Base-by-base conservation (phyloP, 2,797 vertebrate genomes). In the Poliocrania exsul region DNA sequence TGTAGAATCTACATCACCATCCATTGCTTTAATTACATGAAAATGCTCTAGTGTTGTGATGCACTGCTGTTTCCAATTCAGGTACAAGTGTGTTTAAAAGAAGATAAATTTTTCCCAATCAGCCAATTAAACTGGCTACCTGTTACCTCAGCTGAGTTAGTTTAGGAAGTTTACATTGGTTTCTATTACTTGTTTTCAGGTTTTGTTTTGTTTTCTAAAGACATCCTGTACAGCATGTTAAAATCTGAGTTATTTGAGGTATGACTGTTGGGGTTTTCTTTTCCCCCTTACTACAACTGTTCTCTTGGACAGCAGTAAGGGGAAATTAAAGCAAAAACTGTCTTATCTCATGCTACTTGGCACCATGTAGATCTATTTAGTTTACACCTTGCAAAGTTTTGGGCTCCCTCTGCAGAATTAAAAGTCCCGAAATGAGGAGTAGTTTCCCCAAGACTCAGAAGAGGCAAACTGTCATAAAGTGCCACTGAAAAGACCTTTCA, bases 111-210 rank as follows among this genome's bases (percentile, higher is more conserved):
- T 97, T 98, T 98, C 97, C 98, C 98, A 98, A 94, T 98, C 96
- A 95, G 98, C 97, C 97, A 98, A 97, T 98, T 98, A 98, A 98
- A 98, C 98, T 98, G 98, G 98, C 98, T 98, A 98, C 97, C 98
- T 98, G 98, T 98, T 99, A 99, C 98, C 98, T 99, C 98, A 98
- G 98, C 98, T 98, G 98, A 98, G 98, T 98, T 98, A 98, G 98
- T 97, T 98, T 98, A 98, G 98, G 98, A 98, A 98, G 98, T 98
- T 98, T 98, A 98, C 98, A 98, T 98, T 98, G 96, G 90, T 98
- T 98, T 98, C 97, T 98, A 93, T 97, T 95, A 97, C 97, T 98
- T 97, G 97, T 98, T 98, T 97, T 98, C 97, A 97, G 98, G 97
- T 97, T 98, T 98, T 97, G 95, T 96, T 97, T 96, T 94, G 80